A percentile compares a stretch with the other conserved stretches of the same genome.
phyloP scores from a whole-genome alignment of 2,113 vertebrate species.

The Hyperopisus bebe region DNA sequence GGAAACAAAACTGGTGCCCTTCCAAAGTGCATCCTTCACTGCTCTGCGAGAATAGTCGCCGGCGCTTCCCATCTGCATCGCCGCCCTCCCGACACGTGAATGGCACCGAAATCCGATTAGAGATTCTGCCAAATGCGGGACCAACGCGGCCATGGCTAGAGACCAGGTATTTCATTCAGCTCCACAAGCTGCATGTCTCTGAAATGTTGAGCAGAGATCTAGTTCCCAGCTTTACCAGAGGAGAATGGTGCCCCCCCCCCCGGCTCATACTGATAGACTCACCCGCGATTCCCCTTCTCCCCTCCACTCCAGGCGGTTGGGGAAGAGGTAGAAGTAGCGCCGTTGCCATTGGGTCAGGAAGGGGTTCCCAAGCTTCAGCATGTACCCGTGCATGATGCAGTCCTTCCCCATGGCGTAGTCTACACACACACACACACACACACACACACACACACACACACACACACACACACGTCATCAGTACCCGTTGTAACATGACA shows the following conservation, averaged over 20 bases:
- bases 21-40: not conserved
- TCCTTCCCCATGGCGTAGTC: constrained; percentile 95
- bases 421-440: constrained; percentile 35
- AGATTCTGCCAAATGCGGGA: not conserved
- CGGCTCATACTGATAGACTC: constrained; percentile 42
- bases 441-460: not conserved
- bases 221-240: not conserved
- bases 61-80: not conserved
- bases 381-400: constrained; percentile 93
- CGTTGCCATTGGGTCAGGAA: constrained; percentile 97
- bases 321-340: constrained; percentile 96
- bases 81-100: not conserved
- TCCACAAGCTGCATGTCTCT: not conserved
- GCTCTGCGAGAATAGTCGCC: not conserved
- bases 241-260: not conserved
- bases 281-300: constrained; percentile 93
- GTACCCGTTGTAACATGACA: not conserved
- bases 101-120: not conserved
- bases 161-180: not conserved
- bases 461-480: not conserved
- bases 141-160: not conserved
- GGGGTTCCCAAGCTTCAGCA: constrained; percentile 92
- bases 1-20: not conserved
- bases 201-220: not conserved
- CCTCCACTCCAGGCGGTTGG: constrained; percentile 94